Evolutionary conservation across 1,140 invertebrate species (phyloP).

Genomic region (Drosophila virilis): DNA sequence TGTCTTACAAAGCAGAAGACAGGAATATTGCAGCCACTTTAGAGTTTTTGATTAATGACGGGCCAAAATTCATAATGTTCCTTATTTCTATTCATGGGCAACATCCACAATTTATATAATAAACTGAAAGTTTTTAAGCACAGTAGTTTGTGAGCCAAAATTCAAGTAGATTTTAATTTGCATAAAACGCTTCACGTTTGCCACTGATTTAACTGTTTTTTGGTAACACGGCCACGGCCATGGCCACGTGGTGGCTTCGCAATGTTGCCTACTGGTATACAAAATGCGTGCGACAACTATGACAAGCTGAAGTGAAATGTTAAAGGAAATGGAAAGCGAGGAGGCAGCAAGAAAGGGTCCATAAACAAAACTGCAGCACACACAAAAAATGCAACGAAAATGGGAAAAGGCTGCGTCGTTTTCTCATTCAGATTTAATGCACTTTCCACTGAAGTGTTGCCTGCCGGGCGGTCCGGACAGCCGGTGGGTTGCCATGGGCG

Average conservation of each 20-base stretch:
- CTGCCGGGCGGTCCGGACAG: no score
- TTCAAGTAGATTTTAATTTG: slow-evolving; percentile 13
- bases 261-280: neutral
- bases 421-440: slow-evolving; percentile 65
- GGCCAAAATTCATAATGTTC: no score
- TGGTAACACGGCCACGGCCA: neutral
- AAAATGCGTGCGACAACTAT: slow-evolving; percentile 6
- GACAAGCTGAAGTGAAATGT: neutral
- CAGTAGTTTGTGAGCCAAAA: slow-evolving; percentile 1
- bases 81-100: neutral
- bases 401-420: slow-evolving; percentile 27
- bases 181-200: slow-evolving; percentile 15
- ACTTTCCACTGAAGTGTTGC: slow-evolving; percentile 38
- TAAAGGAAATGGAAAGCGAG: neutral
- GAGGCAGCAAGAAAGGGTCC: neutral
- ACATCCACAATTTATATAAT: neutral
- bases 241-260: neutral
- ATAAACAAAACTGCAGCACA: slow-evolving; percentile 33
- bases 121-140: neutral
- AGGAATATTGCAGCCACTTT: no score
- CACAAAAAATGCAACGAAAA: slow-evolving; percentile 28
- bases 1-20: no score
- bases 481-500: neutral
- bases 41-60: no score
- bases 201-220: slow-evolving; percentile 29